phyloP scores from a whole-genome alignment of 2,113 vertebrate species.

The mouse (Mus musculus) region DNA sequence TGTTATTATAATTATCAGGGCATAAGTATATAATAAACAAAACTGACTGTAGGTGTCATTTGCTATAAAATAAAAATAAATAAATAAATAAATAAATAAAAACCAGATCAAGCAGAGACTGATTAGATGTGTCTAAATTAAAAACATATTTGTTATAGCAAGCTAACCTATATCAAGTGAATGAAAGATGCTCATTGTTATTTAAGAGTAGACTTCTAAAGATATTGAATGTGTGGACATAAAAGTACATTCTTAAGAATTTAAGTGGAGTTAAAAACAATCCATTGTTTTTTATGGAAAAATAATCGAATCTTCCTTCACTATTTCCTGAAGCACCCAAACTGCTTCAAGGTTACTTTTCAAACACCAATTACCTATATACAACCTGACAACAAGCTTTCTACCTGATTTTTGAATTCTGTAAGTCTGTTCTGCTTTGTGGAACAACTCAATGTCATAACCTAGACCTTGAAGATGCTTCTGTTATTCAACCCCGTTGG shows the following conservation, averaged over 20 bases:
- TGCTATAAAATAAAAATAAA: not conserved
- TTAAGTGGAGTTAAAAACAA: slow-evolving; percentile 7
- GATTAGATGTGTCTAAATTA: slow-evolving; percentile 30
- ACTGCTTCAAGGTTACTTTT: slow-evolving; percentile 35
- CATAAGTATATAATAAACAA: not conserved
- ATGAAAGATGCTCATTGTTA: slow-evolving; percentile 24
- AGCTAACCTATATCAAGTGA: not conserved
- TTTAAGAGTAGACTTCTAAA: slow-evolving; percentile 49
- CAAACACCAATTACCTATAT: slow-evolving; percentile 7
- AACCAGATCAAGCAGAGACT: not conserved
- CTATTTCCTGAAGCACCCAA: not conserved
- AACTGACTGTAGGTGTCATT: not conserved
- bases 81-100: too few relatives aligned
- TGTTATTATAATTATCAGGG: not conserved
- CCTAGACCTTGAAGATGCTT: slow-evolving; percentile 32
- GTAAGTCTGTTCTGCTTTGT: not conserved
- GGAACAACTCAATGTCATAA: not conserved
- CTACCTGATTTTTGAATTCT: not conserved
- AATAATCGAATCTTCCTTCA: slow-evolving; percentile 12
- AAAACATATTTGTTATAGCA: not conserved
- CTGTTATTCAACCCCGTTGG: not conserved
- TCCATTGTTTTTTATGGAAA: not conserved
- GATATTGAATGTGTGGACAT: not conserved
- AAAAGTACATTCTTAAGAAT: not conserved
- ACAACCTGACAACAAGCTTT: not conserved